These are phyloP conservation scores for Enteromius treurensis DNA, from an alignment of 2,797 vertebrate species.

Conservation along the genomic window DNA sequence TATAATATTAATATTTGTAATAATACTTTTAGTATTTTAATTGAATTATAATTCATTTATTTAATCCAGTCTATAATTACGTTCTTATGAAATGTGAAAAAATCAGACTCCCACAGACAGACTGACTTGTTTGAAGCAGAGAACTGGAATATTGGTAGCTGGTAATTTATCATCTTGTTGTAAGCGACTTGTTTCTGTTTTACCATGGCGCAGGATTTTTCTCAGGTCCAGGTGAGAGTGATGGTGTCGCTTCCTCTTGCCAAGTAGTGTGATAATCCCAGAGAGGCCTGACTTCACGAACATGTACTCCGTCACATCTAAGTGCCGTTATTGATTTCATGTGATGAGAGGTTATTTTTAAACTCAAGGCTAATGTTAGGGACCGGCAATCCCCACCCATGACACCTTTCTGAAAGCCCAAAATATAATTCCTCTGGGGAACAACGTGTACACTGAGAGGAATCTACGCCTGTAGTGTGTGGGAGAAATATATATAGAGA, in stretches of 20 bases:
- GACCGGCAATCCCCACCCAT: slow-evolving; percentile 25
- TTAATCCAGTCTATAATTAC: background rate
- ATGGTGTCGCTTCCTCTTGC: slow-evolving; percentile 47
- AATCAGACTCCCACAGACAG: background rate
- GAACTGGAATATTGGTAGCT: background rate
- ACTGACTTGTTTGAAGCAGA: too few relatives aligned
- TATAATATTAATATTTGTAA: background rate
- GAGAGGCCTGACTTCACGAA: slow-evolving; percentile 50
- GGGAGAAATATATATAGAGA: background rate
- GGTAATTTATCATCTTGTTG: background rate
- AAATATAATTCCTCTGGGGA: slow-evolving; percentile 45
- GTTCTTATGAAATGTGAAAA: background rate
- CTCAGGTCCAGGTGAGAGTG: slow-evolving; percentile 46
- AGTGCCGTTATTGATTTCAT: slow-evolving; percentile 76
- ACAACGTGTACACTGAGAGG: slow-evolving; percentile 32
- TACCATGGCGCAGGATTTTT: slow-evolving; percentile 24
- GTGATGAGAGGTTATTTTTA: slow-evolving; percentile 63
- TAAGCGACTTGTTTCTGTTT: slow-evolving; percentile 9
- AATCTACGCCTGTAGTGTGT: slow-evolving; percentile 18
- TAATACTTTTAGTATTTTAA: background rate
- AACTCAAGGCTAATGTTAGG: slow-evolving; percentile 57
- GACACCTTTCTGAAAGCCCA: slow-evolving; percentile 5
- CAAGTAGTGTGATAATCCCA: slow-evolving; percentile 57
- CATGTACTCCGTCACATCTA: slow-evolving; percentile 65
- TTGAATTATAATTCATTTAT: background rate